Evolutionary conservation across 1,140 invertebrate species (phyloP).

Genomic region (Zaprionus vittiger): DNA sequence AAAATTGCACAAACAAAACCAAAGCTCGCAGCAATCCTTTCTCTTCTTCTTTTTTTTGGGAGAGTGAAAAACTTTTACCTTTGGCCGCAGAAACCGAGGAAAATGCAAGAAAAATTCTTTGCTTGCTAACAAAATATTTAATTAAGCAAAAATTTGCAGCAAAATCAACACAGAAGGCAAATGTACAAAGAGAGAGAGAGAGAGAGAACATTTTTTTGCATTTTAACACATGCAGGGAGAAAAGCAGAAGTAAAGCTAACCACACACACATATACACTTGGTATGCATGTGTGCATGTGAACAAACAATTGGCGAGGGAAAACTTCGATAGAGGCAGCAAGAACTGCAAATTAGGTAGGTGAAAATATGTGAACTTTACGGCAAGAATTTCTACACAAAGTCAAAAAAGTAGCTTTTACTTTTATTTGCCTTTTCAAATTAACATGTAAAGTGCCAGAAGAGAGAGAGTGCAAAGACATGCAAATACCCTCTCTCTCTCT

Average conservation of each 20-base stretch:
- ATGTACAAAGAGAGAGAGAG: background rate
- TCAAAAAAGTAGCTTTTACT: slow-evolving; percentile 22
- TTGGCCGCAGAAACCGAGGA: slow-evolving; percentile 27
- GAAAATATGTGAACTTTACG: slow-evolving; percentile 57
- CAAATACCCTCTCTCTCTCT: background rate
- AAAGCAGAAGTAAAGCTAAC: slow-evolving; percentile 33
- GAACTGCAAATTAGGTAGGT: slow-evolving; percentile 52
- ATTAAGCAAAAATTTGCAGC: slow-evolving; percentile 75
- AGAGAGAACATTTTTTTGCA: background rate
- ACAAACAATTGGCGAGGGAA: slow-evolving; percentile 23
- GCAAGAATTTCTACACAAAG: slow-evolving; percentile 56
- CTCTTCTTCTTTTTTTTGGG: background rate
- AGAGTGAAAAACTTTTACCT: slow-evolving; percentile 16
- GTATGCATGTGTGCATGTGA: slow-evolving; percentile 6
- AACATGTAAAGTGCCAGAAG: slow-evolving; percentile 36
- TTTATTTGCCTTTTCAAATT: slow-evolving; percentile 40
- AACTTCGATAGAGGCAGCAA: slow-evolving; percentile 56
- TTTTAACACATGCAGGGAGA: slow-evolving; percentile 27
- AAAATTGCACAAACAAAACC: slow-evolving; percentile 40
- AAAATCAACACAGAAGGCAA: slow-evolving; percentile 53
- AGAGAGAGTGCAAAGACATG: slow-evolving; percentile 7
- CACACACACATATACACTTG: slow-evolving; percentile 22
- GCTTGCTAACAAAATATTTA: slow-evolving; percentile 69
- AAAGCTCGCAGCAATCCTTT: background rate
- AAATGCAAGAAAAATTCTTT: slow-evolving; percentile 45